Evolutionary conservation across 2,113 vertebrate genomes (phyloP).

Genomic region (Megaceryle torquata): DNA sequence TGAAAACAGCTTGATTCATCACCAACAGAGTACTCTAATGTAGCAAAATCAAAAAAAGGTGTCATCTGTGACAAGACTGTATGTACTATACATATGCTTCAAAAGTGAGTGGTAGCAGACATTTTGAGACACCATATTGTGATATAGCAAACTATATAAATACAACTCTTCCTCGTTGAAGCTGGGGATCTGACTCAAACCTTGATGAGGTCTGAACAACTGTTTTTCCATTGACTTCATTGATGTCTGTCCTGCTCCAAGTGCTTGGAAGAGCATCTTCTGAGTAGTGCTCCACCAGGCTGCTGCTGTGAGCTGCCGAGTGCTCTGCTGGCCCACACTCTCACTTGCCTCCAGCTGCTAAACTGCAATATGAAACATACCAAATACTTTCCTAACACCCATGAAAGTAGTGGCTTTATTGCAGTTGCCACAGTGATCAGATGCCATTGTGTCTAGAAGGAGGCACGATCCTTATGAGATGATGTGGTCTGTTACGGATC

Average conservation of each 20-base stretch:
- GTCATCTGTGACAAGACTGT: slow-evolving; percentile 37
- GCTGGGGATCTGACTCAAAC: neutral
- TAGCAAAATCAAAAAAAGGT: slow-evolving; percentile 37
- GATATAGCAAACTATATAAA: slow-evolving; percentile 16
- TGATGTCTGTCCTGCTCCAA: neutral
- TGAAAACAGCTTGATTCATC: slow-evolving; percentile 36
- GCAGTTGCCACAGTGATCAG: neutral
- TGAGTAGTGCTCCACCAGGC: neutral
- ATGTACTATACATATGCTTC: slow-evolving; percentile 11
- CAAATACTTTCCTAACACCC: neutral
- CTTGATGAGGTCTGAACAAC: neutral
- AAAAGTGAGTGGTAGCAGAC: slow-evolving; percentile 33
- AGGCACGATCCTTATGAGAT: neutral
- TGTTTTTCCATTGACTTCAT: neutral
- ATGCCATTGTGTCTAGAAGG: neutral
- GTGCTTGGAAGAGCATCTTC: neutral
- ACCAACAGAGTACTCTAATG: slow-evolving; percentile 8
- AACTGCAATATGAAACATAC: neutral
- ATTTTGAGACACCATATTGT: slow-evolving; percentile 33
- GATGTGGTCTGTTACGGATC: fast-evolving
- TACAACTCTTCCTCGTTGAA: neutral
- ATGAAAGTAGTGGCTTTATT: neutral
- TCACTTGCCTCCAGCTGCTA: neutral
- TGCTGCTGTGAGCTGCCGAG: neutral
- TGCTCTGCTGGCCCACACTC: neutral